phyloP scores from a whole-genome alignment of 2,888 invertebrate genomes.

The Mythimna impura region DNA sequence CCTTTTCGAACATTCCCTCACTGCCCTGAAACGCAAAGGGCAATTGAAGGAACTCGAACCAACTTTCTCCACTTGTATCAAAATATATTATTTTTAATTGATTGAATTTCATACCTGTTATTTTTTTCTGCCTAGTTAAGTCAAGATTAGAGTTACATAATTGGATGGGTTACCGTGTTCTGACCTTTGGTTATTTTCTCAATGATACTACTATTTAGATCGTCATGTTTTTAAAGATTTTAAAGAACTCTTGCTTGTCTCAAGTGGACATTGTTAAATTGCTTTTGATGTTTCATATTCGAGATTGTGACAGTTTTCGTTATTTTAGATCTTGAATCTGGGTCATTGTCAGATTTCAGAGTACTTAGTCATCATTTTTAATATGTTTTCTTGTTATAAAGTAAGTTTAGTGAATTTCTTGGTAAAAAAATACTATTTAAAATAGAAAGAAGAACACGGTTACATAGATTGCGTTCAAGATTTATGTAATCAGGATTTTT shows the following conservation, averaged over 20 bases:
- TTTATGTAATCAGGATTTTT: too few relatives aligned
- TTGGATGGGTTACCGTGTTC: slow-evolving; percentile 36
- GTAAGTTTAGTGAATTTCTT: not conserved
- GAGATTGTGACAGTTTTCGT: slow-evolving; percentile 29
- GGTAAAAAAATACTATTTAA: not conserved
- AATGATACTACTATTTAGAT: slow-evolving; percentile 12
- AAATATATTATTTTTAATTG: too few relatives aligned
- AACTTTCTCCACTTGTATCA: too few relatives aligned
- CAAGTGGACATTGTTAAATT: slow-evolving; percentile 26
- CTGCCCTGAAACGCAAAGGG: too few relatives aligned
- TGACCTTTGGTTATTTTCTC: slow-evolving; percentile 3
- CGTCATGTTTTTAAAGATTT: not conserved
- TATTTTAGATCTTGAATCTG: slow-evolving; percentile 27
- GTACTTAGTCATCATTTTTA: not conserved
- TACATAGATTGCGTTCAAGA: too few relatives aligned
- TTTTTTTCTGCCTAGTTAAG: too few relatives aligned
- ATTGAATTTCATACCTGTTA: too few relatives aligned
- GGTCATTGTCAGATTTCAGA: slow-evolving; percentile 31
- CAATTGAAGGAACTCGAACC: too few relatives aligned
- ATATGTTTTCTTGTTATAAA: not conserved
- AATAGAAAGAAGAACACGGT: not conserved
- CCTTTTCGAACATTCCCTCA: too few relatives aligned
- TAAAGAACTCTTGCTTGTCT: not conserved
- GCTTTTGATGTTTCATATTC: slow-evolving; percentile 25
- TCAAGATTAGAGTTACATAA: slow-evolving; percentile 5